A percentile compares a stretch with the other conserved stretches of the same genome.
phyloP scores from a whole-genome alignment of 2,888 invertebrate genomes.

The Drosophila melanosoma region DNA sequence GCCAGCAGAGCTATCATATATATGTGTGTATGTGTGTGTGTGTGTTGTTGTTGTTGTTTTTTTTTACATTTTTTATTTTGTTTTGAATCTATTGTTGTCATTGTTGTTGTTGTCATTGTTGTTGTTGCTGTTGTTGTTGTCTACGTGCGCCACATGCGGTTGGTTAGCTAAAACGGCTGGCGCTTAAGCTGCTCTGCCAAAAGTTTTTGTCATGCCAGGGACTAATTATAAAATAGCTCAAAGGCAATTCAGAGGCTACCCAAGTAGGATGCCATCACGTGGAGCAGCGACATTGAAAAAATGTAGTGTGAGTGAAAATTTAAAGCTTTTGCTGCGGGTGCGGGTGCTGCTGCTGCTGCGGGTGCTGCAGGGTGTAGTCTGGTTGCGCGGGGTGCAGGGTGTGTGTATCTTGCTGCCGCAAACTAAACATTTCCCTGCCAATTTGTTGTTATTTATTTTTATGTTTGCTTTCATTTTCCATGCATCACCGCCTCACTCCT shows the following conservation, averaged over 20 bases:
- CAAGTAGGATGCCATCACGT: constrained; percentile 28
- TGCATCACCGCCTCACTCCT: neutral
- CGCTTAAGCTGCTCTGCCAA: constrained; percentile 78
- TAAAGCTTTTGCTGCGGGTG: neutral
- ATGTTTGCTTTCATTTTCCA: constrained; percentile 60
- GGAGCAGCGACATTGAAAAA: constrained; percentile 22
- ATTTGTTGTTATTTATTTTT: constrained; percentile 80
- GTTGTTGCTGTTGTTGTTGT: constrained; percentile 16
- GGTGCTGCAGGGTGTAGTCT: constrained; percentile 8
- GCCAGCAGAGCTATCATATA: constrained; percentile 9
- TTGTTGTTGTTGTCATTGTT: constrained; percentile 21
- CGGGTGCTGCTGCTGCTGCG: neutral
- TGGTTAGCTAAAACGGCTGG: constrained; percentile 67
- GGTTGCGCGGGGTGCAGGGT: neutral
- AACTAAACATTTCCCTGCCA: constrained; percentile 79
- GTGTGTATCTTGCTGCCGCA: constrained; percentile 53
- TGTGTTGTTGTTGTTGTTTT: constrained; percentile 14
- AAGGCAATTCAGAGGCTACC: constrained; percentile 71
- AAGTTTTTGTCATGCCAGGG: constrained; percentile 79
- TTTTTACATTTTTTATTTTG: neutral
- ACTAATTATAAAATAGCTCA: constrained; percentile 81
- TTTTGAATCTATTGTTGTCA: constrained; percentile 23
- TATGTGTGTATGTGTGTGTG: constrained; percentile 17
- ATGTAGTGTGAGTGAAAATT: constrained; percentile 4
- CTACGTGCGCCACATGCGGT: constrained; percentile 68